A percentile compares a stretch with the other conserved stretches of the same genome.
phyloP scores from a whole-genome alignment of 2,888 invertebrate species.

The Yponomeuta evonymella region DNA sequence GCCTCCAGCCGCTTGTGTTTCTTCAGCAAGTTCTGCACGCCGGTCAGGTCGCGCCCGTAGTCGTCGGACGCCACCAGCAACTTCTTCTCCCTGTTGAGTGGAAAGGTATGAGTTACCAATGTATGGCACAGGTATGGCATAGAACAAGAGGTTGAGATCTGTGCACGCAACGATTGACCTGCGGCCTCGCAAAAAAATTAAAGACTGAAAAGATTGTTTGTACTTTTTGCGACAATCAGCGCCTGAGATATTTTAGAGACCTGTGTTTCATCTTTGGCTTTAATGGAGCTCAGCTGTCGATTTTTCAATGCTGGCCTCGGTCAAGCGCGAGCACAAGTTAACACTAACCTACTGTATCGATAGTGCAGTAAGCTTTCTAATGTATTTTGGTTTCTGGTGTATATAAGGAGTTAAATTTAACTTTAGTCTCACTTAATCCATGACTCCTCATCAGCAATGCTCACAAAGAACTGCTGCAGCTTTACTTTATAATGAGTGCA shows the following conservation, averaged over 20 bases:
- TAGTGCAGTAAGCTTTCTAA: not conserved
- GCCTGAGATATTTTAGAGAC: too few relatives aligned
- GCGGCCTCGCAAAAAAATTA: not conserved
- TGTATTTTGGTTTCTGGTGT: too few relatives aligned
- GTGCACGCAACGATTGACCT: not conserved
- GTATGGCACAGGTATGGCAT: not conserved
- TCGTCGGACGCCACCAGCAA: constrained; percentile 97
- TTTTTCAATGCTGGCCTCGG: too few relatives aligned
- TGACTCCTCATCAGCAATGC: constrained; percentile 99
- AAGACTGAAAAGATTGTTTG: too few relatives aligned
- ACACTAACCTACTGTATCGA: too few relatives aligned
- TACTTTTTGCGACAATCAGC: too few relatives aligned
- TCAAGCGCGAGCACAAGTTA: not conserved
- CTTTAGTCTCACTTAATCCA: constrained; percentile 89
- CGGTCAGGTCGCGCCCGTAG: constrained; percentile 97
- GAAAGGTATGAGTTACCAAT: not conserved
- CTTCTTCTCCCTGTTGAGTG: constrained; percentile 89
- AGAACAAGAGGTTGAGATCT: not conserved
- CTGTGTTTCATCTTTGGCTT: too few relatives aligned
- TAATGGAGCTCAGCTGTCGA: too few relatives aligned
- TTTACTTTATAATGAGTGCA: constrained; percentile 76
- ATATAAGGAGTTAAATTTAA: too few relatives aligned
- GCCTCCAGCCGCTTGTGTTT: constrained; percentile 99
- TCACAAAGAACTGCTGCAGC: constrained; percentile 92
- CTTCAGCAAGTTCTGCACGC: constrained; percentile 98